Conservation (phyloP, 2,113 vertebrate species). For the Paracanthobrama guichenoti region DNA sequence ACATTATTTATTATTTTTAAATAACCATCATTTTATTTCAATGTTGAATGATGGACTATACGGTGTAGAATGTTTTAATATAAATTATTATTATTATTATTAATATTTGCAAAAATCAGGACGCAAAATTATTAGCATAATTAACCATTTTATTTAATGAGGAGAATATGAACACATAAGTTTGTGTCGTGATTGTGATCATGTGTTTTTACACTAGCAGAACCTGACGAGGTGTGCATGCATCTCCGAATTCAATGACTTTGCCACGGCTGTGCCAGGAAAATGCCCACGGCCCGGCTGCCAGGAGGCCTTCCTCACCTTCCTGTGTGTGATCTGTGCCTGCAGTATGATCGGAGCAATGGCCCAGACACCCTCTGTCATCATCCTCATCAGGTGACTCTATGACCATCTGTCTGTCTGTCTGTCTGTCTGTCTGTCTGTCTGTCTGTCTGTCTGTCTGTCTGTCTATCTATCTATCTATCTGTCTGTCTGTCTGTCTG, state of each 20-base stretch:
- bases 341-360: constrained; percentile 98
- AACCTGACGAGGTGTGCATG: constrained; percentile 89
- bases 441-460: not conserved
- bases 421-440: no score
- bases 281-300: constrained; percentile 93
- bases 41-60: not conserved
- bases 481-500: no score
- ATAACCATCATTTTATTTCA: not conserved
- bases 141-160: not conserved
- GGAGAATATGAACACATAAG: not conserved
- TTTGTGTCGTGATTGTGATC: not conserved
- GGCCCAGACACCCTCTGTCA: constrained; percentile 97
- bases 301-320: constrained; percentile 92
- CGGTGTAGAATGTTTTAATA: not conserved
- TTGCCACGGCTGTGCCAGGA: constrained; percentile 82
- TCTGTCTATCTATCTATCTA: no score
- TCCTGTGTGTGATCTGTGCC: constrained; percentile 94
- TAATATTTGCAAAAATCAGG: not conserved
- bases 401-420: not conserved
- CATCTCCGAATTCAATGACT: constrained; percentile 73
- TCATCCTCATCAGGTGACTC: constrained; percentile 93
- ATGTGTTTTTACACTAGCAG: constrained; percentile 65
- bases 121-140: not conserved
- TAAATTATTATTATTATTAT: not conserved
- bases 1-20: not conserved